A percentile compares a stretch with the other conserved stretches of the same genome.
These are phyloP conservation scores for Drosophila kohkoa DNA, from an alignment of 1,140 invertebrate genomes.

Conservation along the genomic window DNA sequence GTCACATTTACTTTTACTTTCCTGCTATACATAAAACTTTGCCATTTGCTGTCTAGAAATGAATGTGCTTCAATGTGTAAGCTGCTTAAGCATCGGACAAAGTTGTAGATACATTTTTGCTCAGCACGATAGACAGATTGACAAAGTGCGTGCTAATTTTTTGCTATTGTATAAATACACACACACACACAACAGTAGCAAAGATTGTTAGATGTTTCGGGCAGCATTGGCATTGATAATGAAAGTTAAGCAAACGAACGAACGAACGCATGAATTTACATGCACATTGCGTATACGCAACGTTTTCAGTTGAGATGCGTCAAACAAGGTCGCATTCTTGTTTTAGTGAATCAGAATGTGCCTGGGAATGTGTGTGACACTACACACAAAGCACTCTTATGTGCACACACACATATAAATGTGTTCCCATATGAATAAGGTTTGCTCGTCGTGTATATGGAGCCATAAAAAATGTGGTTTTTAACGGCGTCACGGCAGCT, in stretches of 20 bases:
- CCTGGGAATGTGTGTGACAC: conserved; percentile 15
- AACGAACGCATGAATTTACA: conserved; percentile 30
- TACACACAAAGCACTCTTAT: not conserved
- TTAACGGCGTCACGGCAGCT: conserved; percentile 9
- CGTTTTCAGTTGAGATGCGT: conserved; percentile 25
- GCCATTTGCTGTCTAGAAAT: not conserved
- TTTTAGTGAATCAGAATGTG: conserved; percentile 1
- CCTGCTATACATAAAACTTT: not conserved
- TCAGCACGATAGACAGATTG: not conserved
- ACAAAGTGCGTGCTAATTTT: conserved; percentile 11
- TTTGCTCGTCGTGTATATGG: not conserved
- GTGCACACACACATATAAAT: conserved; percentile 2
- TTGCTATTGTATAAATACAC: conserved; percentile 15
- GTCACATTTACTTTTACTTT: not conserved
- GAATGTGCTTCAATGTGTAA: conserved; percentile 1
- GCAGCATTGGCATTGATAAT: conserved; percentile 68
- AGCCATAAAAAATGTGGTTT: conserved; percentile 27
- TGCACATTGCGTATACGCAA: conserved; percentile 57
- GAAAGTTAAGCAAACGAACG: conserved; percentile 52
- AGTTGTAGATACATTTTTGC: conserved; percentile 16
- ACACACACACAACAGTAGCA: not conserved
- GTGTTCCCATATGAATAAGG: not conserved
- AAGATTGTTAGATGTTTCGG: not conserved
- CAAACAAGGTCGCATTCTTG: conserved; percentile 39
- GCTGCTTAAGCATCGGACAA: not conserved